Evolutionary conservation across 2,113 vertebrate genomes (phyloP).

Genomic region (Sardina pilchardus): DNA sequence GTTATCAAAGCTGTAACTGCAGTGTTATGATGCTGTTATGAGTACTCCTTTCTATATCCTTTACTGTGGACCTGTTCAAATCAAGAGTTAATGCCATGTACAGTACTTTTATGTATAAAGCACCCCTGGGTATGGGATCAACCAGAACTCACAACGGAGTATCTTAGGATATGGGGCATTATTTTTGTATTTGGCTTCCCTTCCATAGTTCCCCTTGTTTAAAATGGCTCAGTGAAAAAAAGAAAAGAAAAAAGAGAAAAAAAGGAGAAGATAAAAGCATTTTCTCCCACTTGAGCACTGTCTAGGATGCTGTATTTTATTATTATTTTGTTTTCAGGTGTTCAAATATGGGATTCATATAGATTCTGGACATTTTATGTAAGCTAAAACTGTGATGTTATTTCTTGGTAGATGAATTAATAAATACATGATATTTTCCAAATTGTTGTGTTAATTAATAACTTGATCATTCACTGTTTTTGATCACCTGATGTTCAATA

Average conservation of each 20-base stretch:
- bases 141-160: background rate
- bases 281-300: background rate
- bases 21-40: conserved; percentile 30
- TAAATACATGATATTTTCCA: conserved; percentile 18
- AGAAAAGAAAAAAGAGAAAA: too few species aligned
- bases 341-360: conserved; percentile 6
- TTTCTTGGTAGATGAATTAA: conserved; percentile 11
- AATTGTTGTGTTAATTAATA: background rate
- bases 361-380: background rate
- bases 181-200: conserved; percentile 3
- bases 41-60: conserved; percentile 23
- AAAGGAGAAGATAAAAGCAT: background rate
- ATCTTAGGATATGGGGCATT: conserved; percentile 16
- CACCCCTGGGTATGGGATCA: background rate
- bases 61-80: conserved; percentile 31
- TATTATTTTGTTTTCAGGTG: background rate
- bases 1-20: conserved; percentile 36
- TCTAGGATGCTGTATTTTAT: conserved; percentile 17
- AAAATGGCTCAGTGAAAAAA: background rate
- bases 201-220: conserved; percentile 13
- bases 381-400: background rate
- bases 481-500: background rate
- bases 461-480: background rate
- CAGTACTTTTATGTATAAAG: background rate
- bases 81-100: background rate